Conservation (phyloP, 1,140 invertebrate genomes). For the Zophobas atratus region DNA sequence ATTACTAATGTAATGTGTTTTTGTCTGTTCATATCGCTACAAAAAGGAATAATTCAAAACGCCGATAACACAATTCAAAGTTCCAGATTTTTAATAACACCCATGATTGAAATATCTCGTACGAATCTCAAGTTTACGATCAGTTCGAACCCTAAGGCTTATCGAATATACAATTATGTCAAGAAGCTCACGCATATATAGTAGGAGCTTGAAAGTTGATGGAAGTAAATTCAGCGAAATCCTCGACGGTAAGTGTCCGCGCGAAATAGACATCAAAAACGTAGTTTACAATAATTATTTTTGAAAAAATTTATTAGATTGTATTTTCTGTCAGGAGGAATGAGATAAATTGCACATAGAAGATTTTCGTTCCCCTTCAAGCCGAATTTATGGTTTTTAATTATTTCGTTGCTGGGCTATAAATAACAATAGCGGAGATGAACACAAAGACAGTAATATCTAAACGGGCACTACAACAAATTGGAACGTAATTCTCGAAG, state of each 20-base stretch:
- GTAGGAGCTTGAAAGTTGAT: conserved; percentile 39
- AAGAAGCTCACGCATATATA: conserved; percentile 35
- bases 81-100: conserved; percentile 1
- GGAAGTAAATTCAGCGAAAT: conserved; percentile 21
- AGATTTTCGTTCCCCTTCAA: too few relatives aligned
- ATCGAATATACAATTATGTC: conserved; percentile 41
- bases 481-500: too few relatives aligned
- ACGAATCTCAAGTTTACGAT: conserved; percentile 24
- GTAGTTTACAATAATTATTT: not conserved
- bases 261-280: conserved; percentile 14
- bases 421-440: too few relatives aligned
- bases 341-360: too few relatives aligned
- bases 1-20: too few relatives aligned
- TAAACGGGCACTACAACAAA: too few relatives aligned
- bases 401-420: too few relatives aligned
- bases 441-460: too few relatives aligned
- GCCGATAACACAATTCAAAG: not conserved
- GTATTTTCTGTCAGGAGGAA: too few relatives aligned
- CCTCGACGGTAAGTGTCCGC: not conserved
- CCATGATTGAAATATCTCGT: conserved; percentile 1
- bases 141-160: conserved; percentile 21
- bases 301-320: too few relatives aligned
- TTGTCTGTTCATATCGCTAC: not conserved
- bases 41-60: not conserved
- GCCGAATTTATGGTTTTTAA: too few relatives aligned